Evolutionary conservation across 2,888 invertebrate genomes (phyloP), one percentile per base, ranked within the genome.

Genomic region (Stramonita haemastoma): DNA sequence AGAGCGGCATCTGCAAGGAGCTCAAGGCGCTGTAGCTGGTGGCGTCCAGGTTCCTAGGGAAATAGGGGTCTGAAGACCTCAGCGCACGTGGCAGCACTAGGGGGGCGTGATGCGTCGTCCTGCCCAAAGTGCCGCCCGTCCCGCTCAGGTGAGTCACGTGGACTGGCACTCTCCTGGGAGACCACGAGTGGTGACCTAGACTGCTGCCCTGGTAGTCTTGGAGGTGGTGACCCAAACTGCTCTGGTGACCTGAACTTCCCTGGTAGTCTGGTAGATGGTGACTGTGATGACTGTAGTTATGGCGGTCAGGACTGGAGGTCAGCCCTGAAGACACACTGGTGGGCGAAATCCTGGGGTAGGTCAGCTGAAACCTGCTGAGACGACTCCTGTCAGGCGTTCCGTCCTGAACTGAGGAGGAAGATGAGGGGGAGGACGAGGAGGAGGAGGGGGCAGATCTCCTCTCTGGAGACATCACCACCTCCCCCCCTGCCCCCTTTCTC

Each of bases 351-450:
- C 36, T 83, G 81, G 81, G 46, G 26, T 19, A 46, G 5, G 32
- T 22, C 79, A 79, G 79, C 32, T 79, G 79, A 46, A 46, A 83
- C 26, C 81, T 66, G 36, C 22, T 36, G 81, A 66, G 66, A 22
- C 66, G 66, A 26, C 17, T 26, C 26, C 26, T 26, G 66, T 66
- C 66, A 6, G 66, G 2, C 4, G 19, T 1, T 6, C 66, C 26
- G 66, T 66, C 66, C 17, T 66, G 46, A 2, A 46, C 46, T 46
- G n/a, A n/a, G n/a, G 46, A 89, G 73, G 85, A 56, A 26, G 85
- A 73, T 73, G 89, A 88, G 34, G 66, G 84, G 84, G 70, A 57
- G 84, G 57, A 88, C 66, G 22, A 56, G 66, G 60, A 60, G 26
- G 22, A 32, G 17, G n/a, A 19, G 26, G 56, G 17, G 36, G 81